Evolutionary conservation across 2,888 invertebrate species (phyloP).

Genomic region (Charanyca ferruginea): DNA sequence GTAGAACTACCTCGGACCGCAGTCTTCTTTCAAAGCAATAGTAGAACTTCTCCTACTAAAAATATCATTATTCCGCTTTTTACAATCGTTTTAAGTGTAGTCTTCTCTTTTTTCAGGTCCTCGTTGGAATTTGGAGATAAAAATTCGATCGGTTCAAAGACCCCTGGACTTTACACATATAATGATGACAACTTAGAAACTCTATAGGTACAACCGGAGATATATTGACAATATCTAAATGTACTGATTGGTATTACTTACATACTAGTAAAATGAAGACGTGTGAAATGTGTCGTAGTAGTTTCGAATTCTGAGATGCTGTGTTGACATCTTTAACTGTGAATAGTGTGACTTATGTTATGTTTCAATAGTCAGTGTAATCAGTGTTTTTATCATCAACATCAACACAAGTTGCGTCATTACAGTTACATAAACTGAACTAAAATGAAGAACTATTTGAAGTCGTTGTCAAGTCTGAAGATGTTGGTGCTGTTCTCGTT

Average conservation of each 20-base stretch:
- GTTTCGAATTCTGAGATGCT: not conserved
- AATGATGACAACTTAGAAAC: not conserved
- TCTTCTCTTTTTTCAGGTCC: conserved; percentile 22
- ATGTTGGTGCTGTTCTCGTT: conserved; percentile 82
- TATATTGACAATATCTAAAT: not conserved
- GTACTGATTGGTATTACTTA: not conserved
- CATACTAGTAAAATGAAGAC: not conserved
- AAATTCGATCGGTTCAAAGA: not conserved
- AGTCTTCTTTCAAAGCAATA: no score
- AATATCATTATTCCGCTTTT: not conserved
- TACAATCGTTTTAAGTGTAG: no score
- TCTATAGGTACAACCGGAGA: not conserved
- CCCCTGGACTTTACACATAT: not conserved
- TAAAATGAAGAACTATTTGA: conserved; percentile 35
- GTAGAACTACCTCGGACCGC: no score
- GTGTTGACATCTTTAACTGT: not conserved
- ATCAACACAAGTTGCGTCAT: not conserved
- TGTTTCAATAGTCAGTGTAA: not conserved
- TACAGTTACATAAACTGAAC: not conserved
- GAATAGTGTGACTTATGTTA: not conserved
- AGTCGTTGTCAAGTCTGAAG: conserved; percentile 65
- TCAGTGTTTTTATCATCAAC: not conserved
- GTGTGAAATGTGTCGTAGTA: not conserved
- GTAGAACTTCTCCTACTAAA: not conserved
- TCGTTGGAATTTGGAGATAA: not conserved